phyloP scores from a whole-genome alignment of 2,888 invertebrate genomes.

The Invenusta paracnida region DNA sequence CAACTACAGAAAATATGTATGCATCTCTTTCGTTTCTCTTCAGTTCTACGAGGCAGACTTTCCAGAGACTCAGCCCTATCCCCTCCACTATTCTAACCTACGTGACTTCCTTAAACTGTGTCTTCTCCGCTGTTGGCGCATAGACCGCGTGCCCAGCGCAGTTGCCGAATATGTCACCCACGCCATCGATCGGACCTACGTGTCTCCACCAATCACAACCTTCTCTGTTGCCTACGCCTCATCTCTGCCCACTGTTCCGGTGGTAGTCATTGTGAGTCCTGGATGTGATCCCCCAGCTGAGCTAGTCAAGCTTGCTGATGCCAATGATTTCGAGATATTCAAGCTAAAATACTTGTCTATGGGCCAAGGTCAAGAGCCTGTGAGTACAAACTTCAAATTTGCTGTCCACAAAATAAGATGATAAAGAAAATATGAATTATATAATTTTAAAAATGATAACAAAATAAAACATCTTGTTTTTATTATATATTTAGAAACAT shows the following conservation, averaged over 20 bases:
- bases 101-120: slow-evolving; percentile 42
- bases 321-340: slow-evolving; percentile 30
- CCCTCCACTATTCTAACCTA: slow-evolving; percentile 13
- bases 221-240: slow-evolving; percentile 41
- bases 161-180: slow-evolving; percentile 37
- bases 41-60: slow-evolving; percentile 27
- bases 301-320: slow-evolving; percentile 44
- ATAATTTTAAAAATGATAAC: too few relatives aligned
- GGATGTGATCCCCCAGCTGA: slow-evolving; percentile 43
- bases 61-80: slow-evolving; percentile 24
- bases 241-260: slow-evolving; percentile 36
- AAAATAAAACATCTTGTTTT: too few relatives aligned
- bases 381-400: too few relatives aligned
- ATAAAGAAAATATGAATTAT: too few relatives aligned
- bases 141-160: slow-evolving; percentile 43
- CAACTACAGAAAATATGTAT: too few relatives aligned
- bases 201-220: slow-evolving; percentile 44
- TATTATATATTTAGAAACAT: too few relatives aligned
- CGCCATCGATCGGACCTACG: slow-evolving; percentile 44
- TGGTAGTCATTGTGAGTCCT: slow-evolving; percentile 44
- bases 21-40: neutral
- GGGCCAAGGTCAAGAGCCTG: slow-evolving; percentile 45
- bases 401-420: too few relatives aligned
- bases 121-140: slow-evolving; percentile 43
- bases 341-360: slow-evolving; percentile 42